Conservation (phyloP, 2,888 invertebrate species). For the Ormyrus pomaceus region DNA sequence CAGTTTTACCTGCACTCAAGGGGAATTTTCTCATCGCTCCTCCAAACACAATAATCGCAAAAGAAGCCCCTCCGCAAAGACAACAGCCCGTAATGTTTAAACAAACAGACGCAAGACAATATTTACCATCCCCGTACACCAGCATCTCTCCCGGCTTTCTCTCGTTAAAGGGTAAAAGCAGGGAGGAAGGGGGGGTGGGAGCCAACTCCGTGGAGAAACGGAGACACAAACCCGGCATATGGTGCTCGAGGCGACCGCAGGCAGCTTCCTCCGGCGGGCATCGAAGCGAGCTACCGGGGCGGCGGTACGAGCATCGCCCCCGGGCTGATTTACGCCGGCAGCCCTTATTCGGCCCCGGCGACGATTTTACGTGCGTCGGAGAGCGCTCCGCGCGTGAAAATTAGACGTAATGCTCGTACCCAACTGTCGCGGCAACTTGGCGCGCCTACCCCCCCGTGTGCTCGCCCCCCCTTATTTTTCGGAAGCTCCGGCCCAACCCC, state of each 20-base stretch:
- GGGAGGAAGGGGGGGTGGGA: no score
- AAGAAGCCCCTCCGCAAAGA: no score
- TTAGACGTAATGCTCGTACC: slow-evolving; percentile 58
- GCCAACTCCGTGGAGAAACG: no score
- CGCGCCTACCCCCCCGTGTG: no score
- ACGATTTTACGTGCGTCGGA: slow-evolving; percentile 38
- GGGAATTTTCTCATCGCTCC: no score
- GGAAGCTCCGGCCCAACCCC: no score
- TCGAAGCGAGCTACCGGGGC: background rate
- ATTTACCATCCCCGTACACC: background rate
- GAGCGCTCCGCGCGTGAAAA: slow-evolving; percentile 56
- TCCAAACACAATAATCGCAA: no score
- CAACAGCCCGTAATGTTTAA: slow-evolving; percentile 13
- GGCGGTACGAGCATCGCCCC: slow-evolving; percentile 6
- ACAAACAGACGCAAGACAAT: slow-evolving; percentile 16
- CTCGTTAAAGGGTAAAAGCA: slow-evolving; percentile 10
- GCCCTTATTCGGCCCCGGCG: no score
- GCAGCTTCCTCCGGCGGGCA: no score
- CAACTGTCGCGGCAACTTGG: slow-evolving; percentile 54
- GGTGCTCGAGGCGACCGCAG: background rate
- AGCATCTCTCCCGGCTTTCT: no score
- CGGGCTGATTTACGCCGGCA: slow-evolving; percentile 22
- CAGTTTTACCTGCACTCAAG: no score
- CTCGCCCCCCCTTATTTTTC: no score
- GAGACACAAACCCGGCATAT: slow-evolving; percentile 19